A percentile compares a stretch with the other conserved stretches of the same genome.
Evolutionary conservation across 2,888 invertebrate species (phyloP).

Genomic region (Stictocephala bisonia): DNA sequence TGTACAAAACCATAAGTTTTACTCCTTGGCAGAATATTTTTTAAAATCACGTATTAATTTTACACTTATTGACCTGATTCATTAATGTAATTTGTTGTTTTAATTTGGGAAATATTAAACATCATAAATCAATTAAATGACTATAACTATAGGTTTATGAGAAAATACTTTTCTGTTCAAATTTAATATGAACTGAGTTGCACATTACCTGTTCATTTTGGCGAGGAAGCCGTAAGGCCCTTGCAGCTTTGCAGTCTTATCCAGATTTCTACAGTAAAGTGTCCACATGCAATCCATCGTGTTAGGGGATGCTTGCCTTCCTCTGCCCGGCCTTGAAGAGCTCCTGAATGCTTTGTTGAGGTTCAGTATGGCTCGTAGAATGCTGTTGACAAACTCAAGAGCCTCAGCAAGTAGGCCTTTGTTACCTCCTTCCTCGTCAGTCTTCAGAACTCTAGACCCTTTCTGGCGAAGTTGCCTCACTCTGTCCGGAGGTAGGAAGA

Average conservation of each 20-base stretch:
- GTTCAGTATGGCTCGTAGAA: conserved; percentile 69
- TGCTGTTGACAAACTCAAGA: conserved; percentile 68
- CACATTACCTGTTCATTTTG: conserved; percentile 70
- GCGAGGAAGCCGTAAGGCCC: conserved; percentile 71
- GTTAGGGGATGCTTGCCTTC: conserved; percentile 62
- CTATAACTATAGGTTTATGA: background rate
- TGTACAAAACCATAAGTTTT: too few relatives aligned
- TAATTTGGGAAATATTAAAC: background rate
- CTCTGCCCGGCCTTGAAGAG: conserved; percentile 61
- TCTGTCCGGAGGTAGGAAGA: conserved; percentile 68
- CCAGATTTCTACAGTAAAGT: conserved; percentile 70
- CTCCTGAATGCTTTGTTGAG: conserved; percentile 70
- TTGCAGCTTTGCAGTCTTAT: conserved; percentile 67
- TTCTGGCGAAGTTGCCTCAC: conserved; percentile 65
- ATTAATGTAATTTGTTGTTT: too few relatives aligned
- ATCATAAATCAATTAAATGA: background rate
- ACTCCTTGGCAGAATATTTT: too few relatives aligned
- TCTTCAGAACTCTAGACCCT: conserved; percentile 49
- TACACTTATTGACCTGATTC: too few relatives aligned
- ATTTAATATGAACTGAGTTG: too few relatives aligned
- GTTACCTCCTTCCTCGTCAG: background rate
- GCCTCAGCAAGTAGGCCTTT: conserved; percentile 66
- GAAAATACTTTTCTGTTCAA: too few relatives aligned
- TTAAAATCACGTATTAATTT: too few relatives aligned
- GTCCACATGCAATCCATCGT: conserved; percentile 71